Conservation (phyloP, 2,888 invertebrate species). For the Ligdia adustata region DNA sequence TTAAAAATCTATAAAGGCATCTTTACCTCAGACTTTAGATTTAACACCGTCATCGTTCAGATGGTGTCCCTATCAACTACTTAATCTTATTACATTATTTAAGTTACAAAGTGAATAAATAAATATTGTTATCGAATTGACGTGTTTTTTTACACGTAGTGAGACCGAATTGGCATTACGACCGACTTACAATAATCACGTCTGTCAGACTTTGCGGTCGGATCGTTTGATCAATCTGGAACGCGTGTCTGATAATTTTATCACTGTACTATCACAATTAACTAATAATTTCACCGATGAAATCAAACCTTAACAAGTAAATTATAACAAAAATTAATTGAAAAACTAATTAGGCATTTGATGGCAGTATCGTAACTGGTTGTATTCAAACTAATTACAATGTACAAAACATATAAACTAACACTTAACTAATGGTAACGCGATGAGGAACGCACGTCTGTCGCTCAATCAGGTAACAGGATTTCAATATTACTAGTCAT, state of each 20-base stretch:
- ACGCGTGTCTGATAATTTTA: slow-evolving; percentile 51
- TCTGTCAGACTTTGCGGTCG: slow-evolving; percentile 14
- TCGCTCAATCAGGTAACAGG: slow-evolving; percentile 81
- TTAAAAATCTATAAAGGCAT: slow-evolving; percentile 84
- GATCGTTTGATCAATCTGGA: slow-evolving; percentile 23
- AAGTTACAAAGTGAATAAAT: slow-evolving; percentile 77
- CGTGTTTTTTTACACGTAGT: slow-evolving; percentile 53
- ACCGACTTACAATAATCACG: slow-evolving; percentile 26
- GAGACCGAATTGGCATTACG: slow-evolving; percentile 47
- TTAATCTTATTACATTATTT: slow-evolving; percentile 73
- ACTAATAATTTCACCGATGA: slow-evolving; percentile 77
- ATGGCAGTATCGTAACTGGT: slow-evolving; percentile 83
- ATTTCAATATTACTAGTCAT: slow-evolving; percentile 44
- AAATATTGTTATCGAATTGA: slow-evolving; percentile 74
- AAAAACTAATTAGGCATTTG: slow-evolving; percentile 81
- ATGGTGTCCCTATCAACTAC: slow-evolving; percentile 76
- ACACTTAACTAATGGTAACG: slow-evolving; percentile 82
- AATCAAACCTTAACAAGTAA: slow-evolving; percentile 63
- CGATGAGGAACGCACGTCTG: slow-evolving; percentile 78
- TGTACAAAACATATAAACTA: slow-evolving; percentile 74
- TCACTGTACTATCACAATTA: slow-evolving; percentile 80
- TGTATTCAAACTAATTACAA: slow-evolving; percentile 76
- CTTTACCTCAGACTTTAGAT: slow-evolving; percentile 84
- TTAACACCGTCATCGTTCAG: slow-evolving; percentile 77
- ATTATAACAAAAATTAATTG: slow-evolving; percentile 66